phyloP scores from a whole-genome alignment of 2,113 vertebrate species.

The Enhydra lutris region DNA sequence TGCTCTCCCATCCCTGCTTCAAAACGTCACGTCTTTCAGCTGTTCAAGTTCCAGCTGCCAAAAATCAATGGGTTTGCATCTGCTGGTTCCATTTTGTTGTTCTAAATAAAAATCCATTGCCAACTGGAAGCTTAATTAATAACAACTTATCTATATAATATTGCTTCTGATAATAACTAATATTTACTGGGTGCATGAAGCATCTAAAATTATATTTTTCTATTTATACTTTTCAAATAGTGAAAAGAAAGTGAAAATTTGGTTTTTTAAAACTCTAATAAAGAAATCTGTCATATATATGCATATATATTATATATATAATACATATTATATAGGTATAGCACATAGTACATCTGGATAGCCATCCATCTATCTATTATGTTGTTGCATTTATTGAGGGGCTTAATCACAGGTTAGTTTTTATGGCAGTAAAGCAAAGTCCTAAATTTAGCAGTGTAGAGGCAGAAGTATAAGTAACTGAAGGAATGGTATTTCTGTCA shows the following conservation, averaged over 20 bases:
- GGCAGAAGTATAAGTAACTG: background rate
- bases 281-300: background rate
- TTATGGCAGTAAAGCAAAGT: background rate
- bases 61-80: slow-evolving; percentile 56
- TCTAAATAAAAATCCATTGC: slow-evolving; percentile 46
- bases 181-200: background rate
- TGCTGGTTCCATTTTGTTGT: slow-evolving; percentile 56
- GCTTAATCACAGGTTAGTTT: background rate
- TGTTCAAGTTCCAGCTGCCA: slow-evolving; percentile 72
- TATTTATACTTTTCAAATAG: background rate
- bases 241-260: background rate
- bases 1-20: background rate
- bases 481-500: background rate
- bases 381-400: background rate
- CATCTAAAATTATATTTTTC: background rate
- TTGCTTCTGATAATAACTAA: background rate
- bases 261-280: background rate
- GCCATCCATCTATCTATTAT: background rate
- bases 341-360: background rate
- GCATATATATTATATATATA: background rate
- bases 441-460: background rate
- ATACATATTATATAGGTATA: background rate
- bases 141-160: slow-evolving; percentile 37
- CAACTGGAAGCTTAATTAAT: slow-evolving; percentile 10
- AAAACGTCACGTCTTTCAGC: slow-evolving; percentile 60